Evolutionary conservation across 2,113 vertebrate genomes (phyloP).

Genomic region (Excalfactoria chinensis): DNA sequence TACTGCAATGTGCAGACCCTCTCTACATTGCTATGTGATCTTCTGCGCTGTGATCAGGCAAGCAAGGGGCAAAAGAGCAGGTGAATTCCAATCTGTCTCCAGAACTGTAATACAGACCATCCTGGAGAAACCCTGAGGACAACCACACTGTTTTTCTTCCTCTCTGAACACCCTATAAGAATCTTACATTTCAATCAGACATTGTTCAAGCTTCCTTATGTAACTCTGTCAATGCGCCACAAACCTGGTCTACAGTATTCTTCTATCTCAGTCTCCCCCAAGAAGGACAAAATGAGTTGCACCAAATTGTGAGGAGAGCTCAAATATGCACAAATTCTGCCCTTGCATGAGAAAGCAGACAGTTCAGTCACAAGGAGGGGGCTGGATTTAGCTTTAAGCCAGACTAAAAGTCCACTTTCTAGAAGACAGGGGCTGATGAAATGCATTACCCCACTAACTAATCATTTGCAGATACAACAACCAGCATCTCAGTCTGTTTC

Average conservation of each 20-base stretch:
- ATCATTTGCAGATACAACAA: background rate
- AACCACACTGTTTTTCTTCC: background rate
- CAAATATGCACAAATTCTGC: background rate
- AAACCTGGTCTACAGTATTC: background rate
- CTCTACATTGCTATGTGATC: background rate
- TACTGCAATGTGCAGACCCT: background rate
- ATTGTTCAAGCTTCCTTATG: background rate
- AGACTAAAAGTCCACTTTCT: background rate
- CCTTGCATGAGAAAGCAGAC: background rate
- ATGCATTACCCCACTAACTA: background rate
- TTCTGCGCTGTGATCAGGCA: background rate
- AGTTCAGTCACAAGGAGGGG: background rate
- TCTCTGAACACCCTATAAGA: background rate
- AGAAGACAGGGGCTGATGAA: constrained; percentile 2
- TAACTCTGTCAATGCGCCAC: background rate
- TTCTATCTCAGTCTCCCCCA: background rate
- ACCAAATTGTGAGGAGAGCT: constrained; percentile 9
- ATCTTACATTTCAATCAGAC: background rate
- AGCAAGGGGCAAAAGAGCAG: background rate
- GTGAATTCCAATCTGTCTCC: background rate
- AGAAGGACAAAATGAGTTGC: background rate
- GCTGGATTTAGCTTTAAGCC: background rate
- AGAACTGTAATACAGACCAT: background rate
- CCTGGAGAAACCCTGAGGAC: background rate
- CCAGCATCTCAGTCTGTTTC: background rate